Base-by-base conservation (phyloP, 1,140 invertebrate genomes). In the Pseudomyrmex pallidus region DNA sequence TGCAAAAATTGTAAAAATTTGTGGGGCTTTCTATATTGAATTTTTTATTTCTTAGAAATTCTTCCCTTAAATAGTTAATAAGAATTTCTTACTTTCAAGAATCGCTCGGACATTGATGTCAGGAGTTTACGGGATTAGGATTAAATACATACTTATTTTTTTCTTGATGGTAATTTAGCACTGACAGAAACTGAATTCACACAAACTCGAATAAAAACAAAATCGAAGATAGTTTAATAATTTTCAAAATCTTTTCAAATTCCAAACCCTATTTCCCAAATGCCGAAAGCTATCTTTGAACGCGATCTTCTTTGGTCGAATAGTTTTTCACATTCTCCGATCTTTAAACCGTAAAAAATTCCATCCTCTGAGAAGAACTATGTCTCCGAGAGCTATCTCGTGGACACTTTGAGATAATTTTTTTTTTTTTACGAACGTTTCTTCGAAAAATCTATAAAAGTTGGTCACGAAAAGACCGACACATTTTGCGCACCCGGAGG, bases 331-430 rank as follows among this genome's bases (percentile, higher is more conserved):
- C 12, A 70, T 50, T 72, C 35, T 35, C 44, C 44, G 9, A 1
- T 72, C 57, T 70, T 80, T 72, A 72, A 80, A 59, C 20, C 22
- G 7, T 61, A 57, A 68, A 72, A 80, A 80, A 80, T 72, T 72
- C 52, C 20, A 48, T 48, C 17, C n/a, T 59, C 44, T 20, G 48
- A 20, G 35, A 15, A 70, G 8, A 59, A 35, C 46, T 59, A 9
- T 10, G n/a, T 70, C 57, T 59, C 20, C 0, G 44, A 59, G 54
- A 59, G 12, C 15, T 61, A 61, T 72, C 66, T 80, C 56, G 35
- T 72, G 59, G 76, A 72, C 76, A 72, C 76, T 78, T 70, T 72
- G 44, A 72, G 66, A 70, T 72, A 80, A 80, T 70, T 35, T 35
- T 35, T 35, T 35, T 35, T 35, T 35, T 35, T 35, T 35, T 35